These are phyloP conservation scores for Rousettus leschenaultii DNA, from an alignment of 2,113 vertebrate genomes.

Conservation along the genomic window DNA sequence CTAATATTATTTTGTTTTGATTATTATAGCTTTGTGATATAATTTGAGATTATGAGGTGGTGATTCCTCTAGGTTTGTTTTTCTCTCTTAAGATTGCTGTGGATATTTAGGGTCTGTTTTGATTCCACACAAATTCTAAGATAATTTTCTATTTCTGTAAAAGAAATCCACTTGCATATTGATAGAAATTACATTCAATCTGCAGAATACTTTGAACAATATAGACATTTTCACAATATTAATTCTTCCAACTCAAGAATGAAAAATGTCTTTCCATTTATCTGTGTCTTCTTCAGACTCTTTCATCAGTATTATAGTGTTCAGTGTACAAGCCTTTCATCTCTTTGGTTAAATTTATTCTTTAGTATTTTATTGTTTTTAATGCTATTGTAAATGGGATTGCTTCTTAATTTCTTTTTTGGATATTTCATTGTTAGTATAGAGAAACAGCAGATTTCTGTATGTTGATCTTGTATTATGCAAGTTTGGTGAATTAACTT, in stretches of 20 bases:
- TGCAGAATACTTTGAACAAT: not conserved
- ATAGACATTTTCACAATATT: not conserved
- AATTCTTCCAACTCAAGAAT: not conserved
- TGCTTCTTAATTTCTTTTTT: not conserved
- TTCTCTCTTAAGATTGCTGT: not conserved
- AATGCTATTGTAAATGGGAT: not conserved
- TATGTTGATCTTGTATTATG: not conserved
- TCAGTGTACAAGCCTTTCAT: not conserved
- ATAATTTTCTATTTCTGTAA: not conserved
- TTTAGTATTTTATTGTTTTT: not conserved
- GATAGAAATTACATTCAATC: not conserved
- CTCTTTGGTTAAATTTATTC: not conserved
- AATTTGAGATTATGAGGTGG: not conserved
- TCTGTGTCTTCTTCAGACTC: not conserved
- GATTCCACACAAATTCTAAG: not conserved
- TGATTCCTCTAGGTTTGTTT: not conserved
- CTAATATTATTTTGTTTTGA: not conserved
- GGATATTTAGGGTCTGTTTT: not conserved
- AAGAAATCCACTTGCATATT: not conserved
- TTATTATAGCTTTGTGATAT: not conserved
- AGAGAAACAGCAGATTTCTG: not conserved
- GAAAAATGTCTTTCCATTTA: not conserved
- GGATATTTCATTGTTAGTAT: not conserved
- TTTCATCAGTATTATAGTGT: not conserved
- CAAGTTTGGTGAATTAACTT: not conserved